Conservation (phyloP, 2,113 vertebrate species). For the Clarias macrocephalus region DNA sequence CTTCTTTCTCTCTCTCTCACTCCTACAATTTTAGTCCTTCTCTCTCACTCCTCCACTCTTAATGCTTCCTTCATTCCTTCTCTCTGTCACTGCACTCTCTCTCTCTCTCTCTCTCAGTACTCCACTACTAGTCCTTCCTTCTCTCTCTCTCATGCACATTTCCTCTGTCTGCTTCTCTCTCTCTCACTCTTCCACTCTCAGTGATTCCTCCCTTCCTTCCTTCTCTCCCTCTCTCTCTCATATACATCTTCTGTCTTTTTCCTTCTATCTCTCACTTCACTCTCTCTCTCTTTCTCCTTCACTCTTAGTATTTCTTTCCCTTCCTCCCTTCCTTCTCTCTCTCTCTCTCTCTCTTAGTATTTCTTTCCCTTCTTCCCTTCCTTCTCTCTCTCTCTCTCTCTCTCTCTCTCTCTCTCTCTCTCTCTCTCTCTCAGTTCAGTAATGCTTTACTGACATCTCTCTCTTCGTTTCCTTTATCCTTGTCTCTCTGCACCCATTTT, state of each 20-base stretch:
- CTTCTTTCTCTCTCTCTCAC: not conserved
- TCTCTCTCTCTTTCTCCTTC: not conserved
- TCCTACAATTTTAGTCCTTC: not conserved
- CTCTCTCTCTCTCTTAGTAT: too few species aligned
- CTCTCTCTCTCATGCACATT: not conserved
- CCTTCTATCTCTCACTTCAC: not conserved
- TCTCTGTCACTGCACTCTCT: not conserved
- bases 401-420: too few species aligned
- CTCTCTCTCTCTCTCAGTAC: not conserved
- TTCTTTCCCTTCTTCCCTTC: too few species aligned
- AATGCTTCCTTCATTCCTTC: not conserved
- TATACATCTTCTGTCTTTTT: not conserved
- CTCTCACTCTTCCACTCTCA: not conserved
- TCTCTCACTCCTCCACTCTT: not conserved
- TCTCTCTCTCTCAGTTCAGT: not conserved
- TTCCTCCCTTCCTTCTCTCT: too few species aligned
- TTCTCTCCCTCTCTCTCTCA: not conserved
- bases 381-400: not conserved
- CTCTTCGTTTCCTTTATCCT: too few species aligned
- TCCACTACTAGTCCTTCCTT: too few species aligned
- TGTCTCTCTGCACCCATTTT: not conserved
- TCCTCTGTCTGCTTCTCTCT: not conserved
- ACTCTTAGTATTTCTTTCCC: not conserved
- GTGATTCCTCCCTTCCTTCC: not conserved
- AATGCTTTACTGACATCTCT: too few species aligned